Evolutionary conservation across 2,888 invertebrate genomes (phyloP), one percentile per base, ranked within the genome.

Genomic region (Melinaea menophilus): DNA sequence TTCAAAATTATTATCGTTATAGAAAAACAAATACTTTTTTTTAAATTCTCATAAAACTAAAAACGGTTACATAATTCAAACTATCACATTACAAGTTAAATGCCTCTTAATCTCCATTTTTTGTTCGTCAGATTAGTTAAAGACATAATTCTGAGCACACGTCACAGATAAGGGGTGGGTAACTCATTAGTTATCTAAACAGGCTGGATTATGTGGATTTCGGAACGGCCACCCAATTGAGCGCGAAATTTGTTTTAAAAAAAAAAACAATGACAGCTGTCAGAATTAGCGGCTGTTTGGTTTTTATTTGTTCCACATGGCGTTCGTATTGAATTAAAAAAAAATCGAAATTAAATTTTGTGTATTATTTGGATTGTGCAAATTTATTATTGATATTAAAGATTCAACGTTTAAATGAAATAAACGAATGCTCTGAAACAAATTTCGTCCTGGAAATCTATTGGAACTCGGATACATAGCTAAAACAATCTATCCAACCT

Each of bases 381-480:
- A 31, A 51, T 48, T n/a, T 48, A 5, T 22, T 7, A n/a, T 22
- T 9, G 31, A 31, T 22, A 5, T 7, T 51, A 51, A n/a, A 31
- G 9, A 51, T 51, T 51, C 7, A 46, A 61, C 68, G 66, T 78
- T 75, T 77, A 81, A 84, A 86, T 86, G 84, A 83, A 86, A 85
- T 84, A 84, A 85, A 82, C 76, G 76, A 71, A 70, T 72, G 77
- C 77, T 76, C 71, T 78, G 75, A 76, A 82, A 82, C 84, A 84
- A 83, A 84, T 85, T 86, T 85, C 85, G 84, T 85, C 84, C 82
- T 75, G 62, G 68, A 77, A 78, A 79, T 79, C 78, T 80, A 71
- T 75, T 57, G 61, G 75, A 75, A 72, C 73, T 74, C 76, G 75
- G 72, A 63, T 64, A 75, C 80, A 78, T 85, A 81, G 75, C 75